These are phyloP conservation scores for Eledona agricola DNA, from an alignment of 2,888 invertebrate species.

Conservation along the genomic window DNA sequence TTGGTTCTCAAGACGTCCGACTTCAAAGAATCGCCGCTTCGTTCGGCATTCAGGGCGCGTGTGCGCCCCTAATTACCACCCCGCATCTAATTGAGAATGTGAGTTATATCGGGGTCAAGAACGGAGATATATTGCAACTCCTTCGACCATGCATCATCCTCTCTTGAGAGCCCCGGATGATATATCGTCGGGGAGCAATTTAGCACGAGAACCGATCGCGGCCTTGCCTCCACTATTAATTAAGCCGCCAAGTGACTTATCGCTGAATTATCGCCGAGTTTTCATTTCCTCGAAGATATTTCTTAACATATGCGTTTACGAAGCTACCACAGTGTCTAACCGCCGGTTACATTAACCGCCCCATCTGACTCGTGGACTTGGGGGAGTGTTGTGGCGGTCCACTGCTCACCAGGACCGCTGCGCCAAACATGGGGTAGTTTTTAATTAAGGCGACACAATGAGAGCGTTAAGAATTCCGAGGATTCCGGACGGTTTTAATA, in stretches of 20 bases:
- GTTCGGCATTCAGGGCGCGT: constrained; percentile 39
- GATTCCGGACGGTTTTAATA: constrained; percentile 60
- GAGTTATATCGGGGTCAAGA: constrained; percentile 29
- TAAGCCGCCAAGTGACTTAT: constrained; percentile 39
- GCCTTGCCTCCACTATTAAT: constrained; percentile 47
- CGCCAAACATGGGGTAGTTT: constrained; percentile 58
- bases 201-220: constrained; percentile 57
- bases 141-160: constrained; percentile 53
- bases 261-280: constrained; percentile 11
- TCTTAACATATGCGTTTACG: constrained; percentile 55
- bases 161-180: constrained; percentile 53
- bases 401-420: constrained; percentile 45
- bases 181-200: constrained; percentile 56
- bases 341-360: constrained; percentile 56
- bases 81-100: constrained; percentile 29
- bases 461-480: constrained; percentile 62
- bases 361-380: constrained; percentile 44
- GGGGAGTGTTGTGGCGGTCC: constrained; percentile 9
- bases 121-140: constrained; percentile 51
- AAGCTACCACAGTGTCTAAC: constrained; percentile 61
- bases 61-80: constrained; percentile 38
- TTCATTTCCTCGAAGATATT: constrained; percentile 38
- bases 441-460: constrained; percentile 63
- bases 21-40: constrained; percentile 38
- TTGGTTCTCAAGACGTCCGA: constrained; percentile 44